These are phyloP conservation scores for Drymodes brunneopygia DNA, from an alignment of 2,113 vertebrate species.

Conservation along the genomic window DNA sequence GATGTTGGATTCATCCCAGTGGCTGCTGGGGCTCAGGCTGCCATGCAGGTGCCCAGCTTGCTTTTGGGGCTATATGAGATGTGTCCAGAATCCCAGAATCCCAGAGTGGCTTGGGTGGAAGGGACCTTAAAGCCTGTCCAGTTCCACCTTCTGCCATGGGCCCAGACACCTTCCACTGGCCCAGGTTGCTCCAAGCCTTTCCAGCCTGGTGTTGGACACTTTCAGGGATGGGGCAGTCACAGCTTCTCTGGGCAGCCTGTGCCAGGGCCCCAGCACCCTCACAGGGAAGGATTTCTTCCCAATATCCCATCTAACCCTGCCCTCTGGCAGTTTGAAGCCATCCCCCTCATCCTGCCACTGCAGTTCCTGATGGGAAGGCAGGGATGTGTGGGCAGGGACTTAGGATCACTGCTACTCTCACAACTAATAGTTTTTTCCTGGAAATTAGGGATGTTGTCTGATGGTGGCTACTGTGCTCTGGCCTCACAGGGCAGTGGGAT, in stretches of 20 bases:
- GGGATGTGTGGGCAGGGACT: background rate
- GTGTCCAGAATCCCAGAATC: background rate
- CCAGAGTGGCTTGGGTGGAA: background rate
- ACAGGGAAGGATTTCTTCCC: background rate
- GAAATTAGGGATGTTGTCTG: background rate
- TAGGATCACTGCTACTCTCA: rapidly evolving
- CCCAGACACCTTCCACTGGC: rapidly evolving
- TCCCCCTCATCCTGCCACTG: background rate
- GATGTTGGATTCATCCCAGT: background rate
- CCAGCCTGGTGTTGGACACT: background rate
- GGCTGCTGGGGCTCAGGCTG: background rate
- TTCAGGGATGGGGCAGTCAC: background rate
- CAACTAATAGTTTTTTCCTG: background rate
- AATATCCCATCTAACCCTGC: background rate
- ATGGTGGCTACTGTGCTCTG: background rate
- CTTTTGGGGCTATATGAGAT: background rate
- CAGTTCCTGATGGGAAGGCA: background rate
- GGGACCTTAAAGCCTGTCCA: background rate
- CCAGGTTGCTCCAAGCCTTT: background rate
- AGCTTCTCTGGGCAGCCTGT: background rate
- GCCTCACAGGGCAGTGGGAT: background rate
- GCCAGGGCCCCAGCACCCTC: background rate
- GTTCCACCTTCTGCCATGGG: background rate
- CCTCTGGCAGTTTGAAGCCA: background rate
- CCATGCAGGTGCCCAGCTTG: background rate